Conservation (phyloP, 2,888 invertebrate species). For the Monoplex corrugatus region DNA sequence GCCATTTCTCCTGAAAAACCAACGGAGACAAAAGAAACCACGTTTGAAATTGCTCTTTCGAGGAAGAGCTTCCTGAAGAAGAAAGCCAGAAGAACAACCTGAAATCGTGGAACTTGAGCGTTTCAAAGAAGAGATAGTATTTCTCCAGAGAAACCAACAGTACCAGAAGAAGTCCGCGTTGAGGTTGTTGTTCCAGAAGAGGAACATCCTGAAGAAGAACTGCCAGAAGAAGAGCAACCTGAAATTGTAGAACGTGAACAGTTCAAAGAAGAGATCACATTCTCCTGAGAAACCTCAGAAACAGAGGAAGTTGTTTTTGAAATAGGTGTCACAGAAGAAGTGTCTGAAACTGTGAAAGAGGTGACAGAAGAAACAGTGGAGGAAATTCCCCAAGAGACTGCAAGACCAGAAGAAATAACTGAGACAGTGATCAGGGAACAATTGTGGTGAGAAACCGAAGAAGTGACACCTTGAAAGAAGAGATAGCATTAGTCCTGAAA, state of each 20-base stretch:
- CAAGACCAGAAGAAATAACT: constrained; percentile 40
- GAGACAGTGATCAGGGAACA: constrained; percentile 24
- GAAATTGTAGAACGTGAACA: constrained; percentile 41
- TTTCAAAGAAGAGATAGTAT: constrained; percentile 32
- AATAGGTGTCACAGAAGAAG: not conserved
- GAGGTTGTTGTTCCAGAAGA: constrained; percentile 32
- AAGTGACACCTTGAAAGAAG: constrained; percentile 22
- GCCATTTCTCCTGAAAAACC: constrained; percentile 39
- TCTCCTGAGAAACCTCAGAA: constrained; percentile 42
- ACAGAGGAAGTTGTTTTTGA: not conserved
- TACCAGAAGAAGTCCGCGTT: not conserved
- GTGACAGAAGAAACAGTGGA: constrained; percentile 48
- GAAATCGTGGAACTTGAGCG: constrained; percentile 49
- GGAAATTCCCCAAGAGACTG: constrained; percentile 41
- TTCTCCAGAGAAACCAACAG: constrained; percentile 32
- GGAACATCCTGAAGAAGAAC: constrained; percentile 5
- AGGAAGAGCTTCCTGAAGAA: not conserved
- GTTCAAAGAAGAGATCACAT: constrained; percentile 36
- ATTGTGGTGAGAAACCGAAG: constrained; percentile 37
- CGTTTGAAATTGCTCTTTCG: not conserved
- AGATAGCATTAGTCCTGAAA: constrained; percentile 40
- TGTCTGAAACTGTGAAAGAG: constrained; percentile 45
- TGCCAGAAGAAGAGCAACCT: constrained; percentile 45
- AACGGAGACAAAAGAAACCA: not conserved
- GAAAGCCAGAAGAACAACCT: constrained; percentile 43